Evolutionary conservation across 2,888 invertebrate genomes (phyloP).

Genomic region (Leucoptera coffeella): DNA sequence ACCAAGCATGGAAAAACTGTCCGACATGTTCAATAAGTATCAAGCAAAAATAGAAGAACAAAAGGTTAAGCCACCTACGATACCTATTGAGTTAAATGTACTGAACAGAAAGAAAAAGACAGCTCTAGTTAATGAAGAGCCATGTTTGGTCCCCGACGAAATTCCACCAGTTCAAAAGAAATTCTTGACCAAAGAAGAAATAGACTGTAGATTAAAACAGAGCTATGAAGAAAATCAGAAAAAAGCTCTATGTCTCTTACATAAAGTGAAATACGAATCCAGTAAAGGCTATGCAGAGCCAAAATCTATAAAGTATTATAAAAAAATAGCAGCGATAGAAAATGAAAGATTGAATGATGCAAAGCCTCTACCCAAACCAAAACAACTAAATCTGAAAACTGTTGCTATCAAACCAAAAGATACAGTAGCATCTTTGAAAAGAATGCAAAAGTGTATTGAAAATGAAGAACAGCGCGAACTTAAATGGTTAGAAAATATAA

Average conservation of each 20-base stretch:
- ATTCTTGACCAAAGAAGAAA: conserved; percentile 27
- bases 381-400: not conserved
- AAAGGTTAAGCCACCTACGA: conserved; percentile 21
- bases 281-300: conserved; percentile 20
- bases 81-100: conserved; percentile 25
- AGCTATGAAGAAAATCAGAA: conserved; percentile 26
- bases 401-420: conserved; percentile 23
- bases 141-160: conserved; percentile 15
- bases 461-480: conserved; percentile 39
- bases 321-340: conserved; percentile 15
- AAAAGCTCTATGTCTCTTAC: conserved; percentile 12
- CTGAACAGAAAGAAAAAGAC: conserved; percentile 13
- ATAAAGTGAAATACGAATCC: not conserved
- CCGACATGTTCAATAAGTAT: conserved; percentile 22
- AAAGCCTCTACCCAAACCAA: conserved; percentile 9
- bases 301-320: conserved; percentile 18
- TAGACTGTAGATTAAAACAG: conserved; percentile 25
- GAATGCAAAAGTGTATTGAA: conserved; percentile 42
- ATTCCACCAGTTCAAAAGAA: conserved; percentile 8
- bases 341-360: conserved; percentile 15
- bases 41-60: conserved; percentile 19
- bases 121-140: not conserved
- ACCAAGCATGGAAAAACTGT: conserved; percentile 35
- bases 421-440: conserved; percentile 41
- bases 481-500: conserved; percentile 38